Percentiles rank a stretch among this genome's conserved stretches.
These are phyloP conservation scores for Rhabdomys pumilio DNA, from an alignment of 2,797 vertebrate genomes.

Conservation along the genomic window DNA sequence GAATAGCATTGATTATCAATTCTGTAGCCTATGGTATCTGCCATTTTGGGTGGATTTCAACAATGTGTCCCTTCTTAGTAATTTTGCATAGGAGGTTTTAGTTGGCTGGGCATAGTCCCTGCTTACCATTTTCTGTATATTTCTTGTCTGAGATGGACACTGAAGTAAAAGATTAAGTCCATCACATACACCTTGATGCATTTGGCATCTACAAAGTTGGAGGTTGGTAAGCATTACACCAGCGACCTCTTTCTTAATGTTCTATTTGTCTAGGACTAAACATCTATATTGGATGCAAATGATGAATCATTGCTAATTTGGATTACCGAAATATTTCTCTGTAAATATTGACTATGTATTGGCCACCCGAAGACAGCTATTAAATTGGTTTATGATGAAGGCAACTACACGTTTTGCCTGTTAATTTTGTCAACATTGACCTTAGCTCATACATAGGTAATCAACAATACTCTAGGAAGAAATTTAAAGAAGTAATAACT, in stretches of 20 bases:
- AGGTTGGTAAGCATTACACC: background rate
- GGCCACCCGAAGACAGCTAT: background rate
- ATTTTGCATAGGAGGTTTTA: conserved; percentile 45
- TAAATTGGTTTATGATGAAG: background rate
- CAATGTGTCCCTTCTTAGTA: background rate
- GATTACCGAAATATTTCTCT: background rate
- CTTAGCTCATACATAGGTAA: background rate
- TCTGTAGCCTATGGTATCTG: background rate
- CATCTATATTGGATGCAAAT: background rate
- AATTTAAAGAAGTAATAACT: conserved; percentile 72
- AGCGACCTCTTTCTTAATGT: background rate
- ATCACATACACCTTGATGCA: background rate
- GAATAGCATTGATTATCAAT: background rate
- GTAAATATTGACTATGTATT: background rate
- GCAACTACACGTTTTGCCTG: background rate
- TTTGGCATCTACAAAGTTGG: background rate
- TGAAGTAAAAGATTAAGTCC: background rate
- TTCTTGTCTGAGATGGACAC: background rate
- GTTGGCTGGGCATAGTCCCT: background rate
- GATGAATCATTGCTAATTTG: background rate
- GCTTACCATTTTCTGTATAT: conserved; percentile 8
- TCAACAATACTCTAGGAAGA: conserved; percentile 9
- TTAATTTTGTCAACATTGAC: conserved; percentile 4
- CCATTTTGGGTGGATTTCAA: background rate
- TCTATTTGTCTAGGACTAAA: conserved; percentile 24